phyloP scores from a whole-genome alignment of 2,888 invertebrate genomes.

The Trichopoda pennipes region DNA sequence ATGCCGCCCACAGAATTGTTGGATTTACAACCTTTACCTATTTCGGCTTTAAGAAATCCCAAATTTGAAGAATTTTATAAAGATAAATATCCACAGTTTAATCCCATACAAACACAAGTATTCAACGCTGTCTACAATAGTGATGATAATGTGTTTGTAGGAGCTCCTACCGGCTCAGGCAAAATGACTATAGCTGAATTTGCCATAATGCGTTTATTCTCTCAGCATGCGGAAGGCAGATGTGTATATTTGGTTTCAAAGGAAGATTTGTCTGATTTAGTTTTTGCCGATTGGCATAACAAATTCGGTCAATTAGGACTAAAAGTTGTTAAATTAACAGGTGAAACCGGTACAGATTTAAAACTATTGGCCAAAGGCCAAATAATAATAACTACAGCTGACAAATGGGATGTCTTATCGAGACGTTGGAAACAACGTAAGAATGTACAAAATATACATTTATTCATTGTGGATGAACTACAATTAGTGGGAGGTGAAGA shows the following conservation, averaged over 20 bases:
- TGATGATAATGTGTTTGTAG: constrained; percentile 98
- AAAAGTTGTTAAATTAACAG: constrained; percentile 93
- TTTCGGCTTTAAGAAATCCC: constrained; percentile 93
- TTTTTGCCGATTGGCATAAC: constrained; percentile 94
- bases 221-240: constrained; percentile 87
- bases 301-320: constrained; percentile 92
- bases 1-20: constrained; percentile 98
- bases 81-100: constrained; percentile 95
- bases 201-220: constrained; percentile 93
- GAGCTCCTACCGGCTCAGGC: constrained; percentile 94
- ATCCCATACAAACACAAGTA: constrained; percentile 99
- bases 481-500: constrained; percentile 94
- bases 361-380: constrained; percentile 96
- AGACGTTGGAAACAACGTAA: constrained; percentile 99
- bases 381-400: constrained; percentile 97
- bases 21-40: constrained; percentile 97
- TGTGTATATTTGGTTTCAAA: constrained; percentile 97
- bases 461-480: constrained; percentile 98
- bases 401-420: constrained; percentile 99
- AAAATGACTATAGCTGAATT: constrained; percentile 98
- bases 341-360: constrained; percentile 98
- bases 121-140: constrained; percentile 99
- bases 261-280: constrained; percentile 93
- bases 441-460: constrained; percentile 97
- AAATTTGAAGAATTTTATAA: constrained; percentile 92